Evolutionary conservation across 2,113 vertebrate species (phyloP), one percentile per base, ranked within the genome.

Genomic region (Maccullochella peelii): DNA sequence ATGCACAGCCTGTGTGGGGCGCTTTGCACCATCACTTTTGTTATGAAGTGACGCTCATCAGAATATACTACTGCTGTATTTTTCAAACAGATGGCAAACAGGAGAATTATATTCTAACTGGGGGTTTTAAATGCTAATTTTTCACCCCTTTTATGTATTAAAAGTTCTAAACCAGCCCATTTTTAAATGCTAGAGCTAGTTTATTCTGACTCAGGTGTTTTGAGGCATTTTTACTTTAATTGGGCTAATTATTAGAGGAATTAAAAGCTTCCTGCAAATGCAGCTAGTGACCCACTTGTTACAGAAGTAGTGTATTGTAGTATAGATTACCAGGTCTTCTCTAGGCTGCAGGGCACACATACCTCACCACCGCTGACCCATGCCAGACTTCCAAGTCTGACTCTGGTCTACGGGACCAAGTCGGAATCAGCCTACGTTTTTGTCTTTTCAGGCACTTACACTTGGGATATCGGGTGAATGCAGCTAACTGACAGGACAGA

Each of bases 281-380:
- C 77, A 63, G 62, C 52, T 18, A 3, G 44, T 87, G 85, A 86
- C 86, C 88, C 81, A 86, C 71, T 88, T 90, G 80, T 75, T 67
- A 0, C 27, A 65, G 67, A 80, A 73, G 68, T 72, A 27, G 33
- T 50, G 62, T 58, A 62, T 85, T 85, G 49, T 27, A 42, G 68
- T 78, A 20, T 82, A 80, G 86, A 62, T 67, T 83, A 81, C 74
- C 50, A 55, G 68, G 58, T 86, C 76, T 50, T 82, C 54, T 72
- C 27, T 25, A 30, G 70, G 61, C 75, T 79, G 66, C 67, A 54
- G 66, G 78, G 80, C 33, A 58, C 69, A 30, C 80, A 88, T 88
- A 86, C 79, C 63, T 83, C 50, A 55, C 80, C 62, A 59, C 25
- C 50, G 4, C 62, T 89, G 90, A 87, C 82, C 88, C 77, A 27